Percentiles rank a stretch among this genome's conserved stretches.
Conservation (phyloP, 2,888 invertebrate genomes). For the Noctua comes region DNA sequence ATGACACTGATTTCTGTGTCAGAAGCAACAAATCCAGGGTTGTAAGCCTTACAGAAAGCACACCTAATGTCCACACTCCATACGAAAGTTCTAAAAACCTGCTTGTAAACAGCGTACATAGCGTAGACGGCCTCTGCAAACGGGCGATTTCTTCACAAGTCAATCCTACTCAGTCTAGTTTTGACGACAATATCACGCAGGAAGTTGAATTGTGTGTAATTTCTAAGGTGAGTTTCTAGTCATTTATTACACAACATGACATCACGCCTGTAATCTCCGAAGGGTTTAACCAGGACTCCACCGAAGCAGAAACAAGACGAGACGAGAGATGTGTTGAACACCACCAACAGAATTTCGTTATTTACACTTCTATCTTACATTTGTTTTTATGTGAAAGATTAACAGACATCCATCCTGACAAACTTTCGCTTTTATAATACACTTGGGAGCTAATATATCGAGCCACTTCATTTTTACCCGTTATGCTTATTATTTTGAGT, state of each 20-base stretch:
- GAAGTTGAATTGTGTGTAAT: constrained; percentile 68
- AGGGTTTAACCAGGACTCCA: too few relatives aligned
- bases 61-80: background rate
- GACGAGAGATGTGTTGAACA: too few relatives aligned
- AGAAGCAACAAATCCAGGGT: background rate
- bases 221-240: constrained; percentile 66
- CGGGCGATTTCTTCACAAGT: constrained; percentile 24
- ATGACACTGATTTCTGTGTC: background rate
- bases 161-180: constrained; percentile 44
- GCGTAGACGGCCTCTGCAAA: background rate
- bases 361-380: too few relatives aligned
- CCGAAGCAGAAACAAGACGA: too few relatives aligned
- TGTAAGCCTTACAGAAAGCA: background rate
- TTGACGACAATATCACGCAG: constrained; percentile 69
- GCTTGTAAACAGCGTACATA: background rate
- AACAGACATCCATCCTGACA: too few relatives aligned
- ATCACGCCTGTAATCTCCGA: background rate
- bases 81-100: background rate
- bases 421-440: too few relatives aligned
- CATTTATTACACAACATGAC: background rate
- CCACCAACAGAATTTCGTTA: too few relatives aligned
- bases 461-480: too few relatives aligned
- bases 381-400: too few relatives aligned
- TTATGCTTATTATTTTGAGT: too few relatives aligned
- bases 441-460: too few relatives aligned